Base-by-base conservation (phyloP, 2,888 invertebrate species). In the Tetragnatha montana region DNA sequence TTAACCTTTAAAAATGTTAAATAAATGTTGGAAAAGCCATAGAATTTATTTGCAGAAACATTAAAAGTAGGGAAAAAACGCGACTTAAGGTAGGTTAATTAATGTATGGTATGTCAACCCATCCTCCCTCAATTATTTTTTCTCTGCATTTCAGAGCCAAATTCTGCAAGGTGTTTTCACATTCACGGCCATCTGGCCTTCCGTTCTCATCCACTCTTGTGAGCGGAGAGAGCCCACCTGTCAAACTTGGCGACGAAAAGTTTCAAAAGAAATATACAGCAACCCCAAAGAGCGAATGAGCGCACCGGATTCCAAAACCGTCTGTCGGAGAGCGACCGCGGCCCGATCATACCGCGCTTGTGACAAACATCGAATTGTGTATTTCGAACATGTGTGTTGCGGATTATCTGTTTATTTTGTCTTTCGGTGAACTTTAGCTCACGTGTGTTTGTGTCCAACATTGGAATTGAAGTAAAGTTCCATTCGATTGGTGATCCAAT, bases 221-320 rank as follows among this genome's bases (percentile, higher is more conserved):
- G 60, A 60, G 17, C 60, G 60, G 8, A 60, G 35, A 35, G 35
- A 60, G 60, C 60, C 60, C 60, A 60, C 60, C 60, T 60, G 60
- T 60, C 60, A 60, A 19, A n/a, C 21, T 76, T 76, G 76, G 76
- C 76, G 76, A 76, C 50, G 50, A 76, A 50, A 76, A 76, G 21
- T 76, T 76, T 51, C 50, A 19, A 50, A 76, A 76, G 35, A 35
- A 35, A n/a, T 49, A 12, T 60, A 49, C 19, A 50, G 50, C 50
- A 76, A 76, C 76, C 76, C 76, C 50, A 76, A 35, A 49, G 21
- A 3, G 50, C 50, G 76, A 76, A 60, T 60, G 50, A 76, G 19
- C 49, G 76, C 51, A n/a, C n/a, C 12, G 47, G n/a, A 47, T 76
- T 76, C 6, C 60, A 7, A 17, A 60, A 60, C 4, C 10, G 60